Base-by-base conservation (phyloP, 1,140 invertebrate genomes). In the Tetragnatha versicolor region DNA sequence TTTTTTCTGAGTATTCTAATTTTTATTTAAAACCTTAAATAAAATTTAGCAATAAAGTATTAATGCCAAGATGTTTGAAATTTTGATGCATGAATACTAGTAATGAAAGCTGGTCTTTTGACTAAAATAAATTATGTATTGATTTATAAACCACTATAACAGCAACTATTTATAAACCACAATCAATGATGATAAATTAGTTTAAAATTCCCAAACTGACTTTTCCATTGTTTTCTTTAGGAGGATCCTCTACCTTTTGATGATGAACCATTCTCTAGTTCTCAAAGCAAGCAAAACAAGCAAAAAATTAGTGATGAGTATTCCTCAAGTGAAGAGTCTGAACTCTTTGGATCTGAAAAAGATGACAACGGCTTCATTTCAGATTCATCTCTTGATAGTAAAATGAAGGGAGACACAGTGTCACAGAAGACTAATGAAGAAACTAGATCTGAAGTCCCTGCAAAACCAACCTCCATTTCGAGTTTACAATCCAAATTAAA, bases 241-340 rank as follows among this genome's bases (percentile, higher is more conserved):
- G 73, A 66, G 2, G 73, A 77, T 5, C 69, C 69, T 29, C 33
- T 77, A 29, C 73, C 73, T 20, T 53, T 66, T 39, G 73, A 77
- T 53, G 61, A 77, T 33, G 72, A 37, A 4, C 35, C 65, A 39
- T 65, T 65, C 31, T 61, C 73, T 65, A 37, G 22, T 37, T 20
- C 29, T 29, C 31, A 63, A 29, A 5, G 12, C 22, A 61, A 9
- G 14, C 29, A 35, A 10, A n/a, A 45, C 22, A n/a, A n/a, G n/a
- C 29, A 39, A 42, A 66, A 25, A 55, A 39, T 61, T 25, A 77
- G 73, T 55, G 73, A 77, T 66, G 25, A 33, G n/a, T 45, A 31
- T 66, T 77, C 73, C 0, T 77, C 73, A n/a, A 77, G 73, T 65
- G 73, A 77, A 31, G 73, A 77, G 31, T 77, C 73, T 39, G 73